These are phyloP conservation scores for Timema podura DNA, from an alignment of 2,888 invertebrate species.

Conservation along the genomic window DNA sequence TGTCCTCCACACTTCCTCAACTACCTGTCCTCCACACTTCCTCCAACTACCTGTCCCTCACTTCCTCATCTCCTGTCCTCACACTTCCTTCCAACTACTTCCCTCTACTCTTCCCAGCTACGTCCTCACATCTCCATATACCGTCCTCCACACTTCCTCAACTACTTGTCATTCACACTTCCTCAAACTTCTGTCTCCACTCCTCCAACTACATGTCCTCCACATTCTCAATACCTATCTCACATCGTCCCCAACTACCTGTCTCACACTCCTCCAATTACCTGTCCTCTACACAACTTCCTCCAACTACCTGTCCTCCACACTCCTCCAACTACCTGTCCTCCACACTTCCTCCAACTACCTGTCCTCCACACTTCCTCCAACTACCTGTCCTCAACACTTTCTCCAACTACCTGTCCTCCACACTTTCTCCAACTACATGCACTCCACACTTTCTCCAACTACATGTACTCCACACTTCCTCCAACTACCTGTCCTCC, in stretches of 20 bases:
- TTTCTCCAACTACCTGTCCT: neutral
- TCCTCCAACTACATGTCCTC: neutral
- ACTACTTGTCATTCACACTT: neutral
- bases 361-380: neutral
- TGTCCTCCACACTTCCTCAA: too few relatives aligned
- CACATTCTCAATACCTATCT: too few relatives aligned
- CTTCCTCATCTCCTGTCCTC: too few relatives aligned
- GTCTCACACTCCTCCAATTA: too few relatives aligned
- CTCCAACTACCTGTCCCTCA: neutral
- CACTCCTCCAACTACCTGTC: neutral
- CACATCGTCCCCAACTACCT: too few relatives aligned
- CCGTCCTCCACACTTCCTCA: neutral
- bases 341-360: neutral
- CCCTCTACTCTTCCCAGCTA: neutral
- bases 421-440: neutral
- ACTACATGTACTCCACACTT: neutral
- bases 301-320: neutral
- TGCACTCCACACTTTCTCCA: neutral
- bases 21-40: neutral
- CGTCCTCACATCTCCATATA: neutral
- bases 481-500: neutral
- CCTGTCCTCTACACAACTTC: too few relatives aligned
- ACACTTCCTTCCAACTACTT: neutral
- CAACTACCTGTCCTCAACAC: neutral
- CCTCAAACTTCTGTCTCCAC: neutral